Evolutionary conservation across 1,140 invertebrate species (phyloP), one percentile per base, ranked within the genome.

Genomic region (Apis dorsata): DNA sequence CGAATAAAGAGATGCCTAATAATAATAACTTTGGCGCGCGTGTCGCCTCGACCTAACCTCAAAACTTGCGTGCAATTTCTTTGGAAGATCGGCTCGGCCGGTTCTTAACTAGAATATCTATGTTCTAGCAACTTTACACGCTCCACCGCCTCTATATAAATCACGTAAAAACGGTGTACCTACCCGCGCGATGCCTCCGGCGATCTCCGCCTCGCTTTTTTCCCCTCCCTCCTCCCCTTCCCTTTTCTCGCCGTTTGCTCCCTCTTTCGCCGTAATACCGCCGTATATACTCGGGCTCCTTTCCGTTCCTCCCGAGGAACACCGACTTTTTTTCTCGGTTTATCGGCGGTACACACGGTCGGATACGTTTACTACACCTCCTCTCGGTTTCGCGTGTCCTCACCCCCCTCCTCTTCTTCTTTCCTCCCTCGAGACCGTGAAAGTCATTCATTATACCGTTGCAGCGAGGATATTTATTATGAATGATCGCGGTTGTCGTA

Each of bases 121-220:
- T 82, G 86, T 79, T 83, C 65, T 85, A 68, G 79, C 72, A 73
- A 78, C 84, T 88, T 88, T 88, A 82, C 80, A 85, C 87, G 84
- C 80, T 82, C 79, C 68, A 63, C 68, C 80, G 83, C 72, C 59
- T 78, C 80, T 63, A 80, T 85, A 88, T 88, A 88, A 88, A 88
- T 88, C 87, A 87, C 82, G 86, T 87, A 88, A 88, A 88, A 88
- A 88, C 75, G n/a, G 70, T 63, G 53, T 79, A 79, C 81, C 84
- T 78, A 78, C 74, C 84, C 69, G 84, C 65, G 77, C 83, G 76
- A 76, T 57, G 76, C 86, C 86, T 74, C 79, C 65, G 60, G 83
- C 85, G 68, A 85, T 84, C 81, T 74, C 76, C 75, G 76, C 76
- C 62, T 69, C 80, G 76, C 72, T 60, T 73, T 87, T 87, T 63